Base-by-base conservation (phyloP, 2,888 invertebrate species). In the Caenorhabditis doughertyi region DNA sequence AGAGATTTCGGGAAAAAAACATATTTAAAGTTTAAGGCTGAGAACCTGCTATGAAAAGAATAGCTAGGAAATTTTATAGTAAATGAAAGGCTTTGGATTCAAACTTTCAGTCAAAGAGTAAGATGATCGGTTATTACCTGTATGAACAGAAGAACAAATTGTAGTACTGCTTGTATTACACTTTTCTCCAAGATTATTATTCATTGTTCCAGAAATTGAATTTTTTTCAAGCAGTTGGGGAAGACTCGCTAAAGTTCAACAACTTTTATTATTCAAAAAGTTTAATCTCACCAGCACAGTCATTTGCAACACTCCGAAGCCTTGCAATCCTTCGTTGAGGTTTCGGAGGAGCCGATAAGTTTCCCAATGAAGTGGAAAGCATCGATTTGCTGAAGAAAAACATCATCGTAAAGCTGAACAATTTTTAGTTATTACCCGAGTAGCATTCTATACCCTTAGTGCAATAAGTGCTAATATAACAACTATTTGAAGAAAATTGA, bases 301-400 rank as follows among this genome's bases (percentile, higher is more conserved):
- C 79, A 70, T 82, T 79, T 3, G 79, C 67, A n/a, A 71, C 55
- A 58, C 79, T 74, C 35, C 76, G 58, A 11, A 85, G 58, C 16
- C 84, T 79, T 16, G 84, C 86, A 18, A 86, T 85, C 55, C 86
- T 3, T 47, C 86, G 32, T 62, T 84, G 84, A 7, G 86, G 86
- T 67, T 86, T 86, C 11, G 86, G 86, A 55, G 85, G 86, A 13
- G 74, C 71, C 13, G 72, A 51, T 23, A 84, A 29, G 51, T 82
- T 81, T 8, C 77, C 79, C 25, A 84, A 74, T 1, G 84, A 84
- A 27, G 80, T 71, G 47, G 84, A 84, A 2, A 84, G 39, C 77
- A 77, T 77, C 27, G 70, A 64, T 47, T 79, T 81, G 58, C 81
- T 81, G 73, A 21, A 81, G 25, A 49, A 64, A 23, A 9, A 51